Percentiles rank a stretch among this genome's conserved stretches.
Evolutionary conservation across 2,113 vertebrate species (phyloP).

Genomic region (Pelusios castaneus): DNA sequence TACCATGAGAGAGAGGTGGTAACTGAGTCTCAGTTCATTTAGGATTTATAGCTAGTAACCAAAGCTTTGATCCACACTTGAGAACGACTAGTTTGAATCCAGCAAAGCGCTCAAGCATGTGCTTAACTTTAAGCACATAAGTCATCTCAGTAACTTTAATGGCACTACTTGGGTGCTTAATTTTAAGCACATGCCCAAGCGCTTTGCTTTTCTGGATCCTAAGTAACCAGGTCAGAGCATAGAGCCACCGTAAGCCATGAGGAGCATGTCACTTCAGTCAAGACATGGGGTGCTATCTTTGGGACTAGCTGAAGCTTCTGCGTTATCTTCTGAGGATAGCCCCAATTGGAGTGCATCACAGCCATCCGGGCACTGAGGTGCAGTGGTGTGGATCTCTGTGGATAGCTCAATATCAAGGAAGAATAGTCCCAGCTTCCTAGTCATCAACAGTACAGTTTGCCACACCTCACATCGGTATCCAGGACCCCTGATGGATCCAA

Average conservation of each 20-base stretch:
- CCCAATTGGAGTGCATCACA: neutral
- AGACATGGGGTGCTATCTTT: accelerated
- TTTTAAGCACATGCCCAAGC: neutral
- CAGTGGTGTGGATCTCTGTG: accelerated
- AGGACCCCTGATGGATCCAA: neutral
- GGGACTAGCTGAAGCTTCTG: neutral
- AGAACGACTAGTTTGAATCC: neutral
- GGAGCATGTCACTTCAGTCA: accelerated
- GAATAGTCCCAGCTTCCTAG: neutral
- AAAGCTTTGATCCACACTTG: neutral
- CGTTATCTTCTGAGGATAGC: accelerated
- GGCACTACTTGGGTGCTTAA: neutral
- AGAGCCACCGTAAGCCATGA: neutral
- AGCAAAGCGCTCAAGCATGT: no score
- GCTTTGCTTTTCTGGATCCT: neutral
- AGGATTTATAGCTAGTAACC: neutral
- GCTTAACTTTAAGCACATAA: neutral
- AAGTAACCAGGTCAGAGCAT: neutral
- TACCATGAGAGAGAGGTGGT: neutral
- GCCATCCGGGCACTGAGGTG: neutral
- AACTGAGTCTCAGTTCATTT: neutral
- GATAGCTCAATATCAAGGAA: neutral
- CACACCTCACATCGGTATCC: neutral
- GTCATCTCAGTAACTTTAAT: no score
- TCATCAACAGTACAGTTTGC: accelerated